phyloP scores from a whole-genome alignment of 2,888 invertebrate genomes.

The Synanthedon andrenaeformis region DNA sequence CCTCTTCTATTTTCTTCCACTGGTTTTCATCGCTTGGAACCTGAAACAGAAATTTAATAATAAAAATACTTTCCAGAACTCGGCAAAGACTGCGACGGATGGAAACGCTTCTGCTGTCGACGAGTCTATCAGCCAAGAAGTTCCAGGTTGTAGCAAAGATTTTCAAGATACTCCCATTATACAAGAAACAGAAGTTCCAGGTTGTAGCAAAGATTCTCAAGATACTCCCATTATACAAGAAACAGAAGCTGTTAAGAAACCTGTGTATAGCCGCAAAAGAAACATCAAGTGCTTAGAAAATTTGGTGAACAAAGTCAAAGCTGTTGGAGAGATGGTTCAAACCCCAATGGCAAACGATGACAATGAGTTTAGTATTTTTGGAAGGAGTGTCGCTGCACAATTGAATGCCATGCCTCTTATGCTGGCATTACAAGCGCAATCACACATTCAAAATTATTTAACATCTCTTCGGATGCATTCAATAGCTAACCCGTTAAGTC shows the following conservation, averaged over 20 bases:
- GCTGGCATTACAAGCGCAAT: too few species aligned
- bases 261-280: slow-evolving; percentile 1
- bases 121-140: slow-evolving; percentile 1
- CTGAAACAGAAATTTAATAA: slow-evolving; percentile 1
- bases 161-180: too few species aligned
- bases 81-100: neutral
- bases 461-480: too few species aligned
- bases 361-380: slow-evolving; percentile 1
- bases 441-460: too few species aligned
- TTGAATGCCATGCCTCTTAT: slow-evolving; percentile 4
- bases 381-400: slow-evolving; percentile 4
- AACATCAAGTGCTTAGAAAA: slow-evolving; percentile 1
- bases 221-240: too few species aligned
- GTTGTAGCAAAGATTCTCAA: too few species aligned
- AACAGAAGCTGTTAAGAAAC: too few species aligned
- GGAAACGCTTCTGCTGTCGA: neutral
- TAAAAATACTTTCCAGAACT: slow-evolving; percentile 1
- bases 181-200: too few species aligned
- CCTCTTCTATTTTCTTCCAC: slow-evolving; percentile 2
- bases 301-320: slow-evolving; percentile 2
- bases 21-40: slow-evolving; percentile 5
- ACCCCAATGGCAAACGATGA: slow-evolving; percentile 1
- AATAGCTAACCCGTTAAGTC: too few species aligned
- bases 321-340: slow-evolving; percentile 2
- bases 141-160: slow-evolving; percentile 1